Percentiles rank a stretch among this genome's conserved stretches.
Conservation (phyloP, 2,888 invertebrate species). For the Meganola albula region DNA sequence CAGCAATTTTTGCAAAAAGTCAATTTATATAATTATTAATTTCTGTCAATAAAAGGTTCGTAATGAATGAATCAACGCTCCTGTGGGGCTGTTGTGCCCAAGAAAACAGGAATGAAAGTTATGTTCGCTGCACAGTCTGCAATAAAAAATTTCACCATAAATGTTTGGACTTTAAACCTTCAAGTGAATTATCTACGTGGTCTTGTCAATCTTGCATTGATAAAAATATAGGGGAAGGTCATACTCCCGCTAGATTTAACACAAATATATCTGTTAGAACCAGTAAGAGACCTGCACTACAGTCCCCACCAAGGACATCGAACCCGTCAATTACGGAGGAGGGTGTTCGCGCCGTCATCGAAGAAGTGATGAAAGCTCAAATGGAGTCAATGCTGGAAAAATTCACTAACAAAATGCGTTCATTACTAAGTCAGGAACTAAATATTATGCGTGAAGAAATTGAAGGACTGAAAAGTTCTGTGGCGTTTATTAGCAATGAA, state of each 20-base stretch:
- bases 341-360: neutral
- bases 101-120: neutral
- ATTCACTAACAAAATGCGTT: constrained; percentile 1
- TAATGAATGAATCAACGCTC: constrained; percentile 2
- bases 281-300: constrained; percentile 2
- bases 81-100: constrained; percentile 1
- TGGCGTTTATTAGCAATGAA: neutral
- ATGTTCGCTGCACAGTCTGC: constrained; percentile 1
- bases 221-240: neutral
- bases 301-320: constrained; percentile 3
- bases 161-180: constrained; percentile 1
- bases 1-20: no score
- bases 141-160: constrained; percentile 1
- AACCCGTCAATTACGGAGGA: constrained; percentile 1
- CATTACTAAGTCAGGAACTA: constrained; percentile 2
- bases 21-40: no score
- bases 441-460: constrained; percentile 1
- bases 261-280: constrained; percentile 1
- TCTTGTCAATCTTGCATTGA: neutral
- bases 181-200: neutral
- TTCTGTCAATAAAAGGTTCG: no score
- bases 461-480: neutral
- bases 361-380: constrained; percentile 1
- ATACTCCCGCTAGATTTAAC: constrained; percentile 2
- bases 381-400: constrained; percentile 2